Evolutionary conservation across 1,140 invertebrate genomes (phyloP), one percentile per base, ranked within the genome.

Genomic region (Bombus fervidus): DNA sequence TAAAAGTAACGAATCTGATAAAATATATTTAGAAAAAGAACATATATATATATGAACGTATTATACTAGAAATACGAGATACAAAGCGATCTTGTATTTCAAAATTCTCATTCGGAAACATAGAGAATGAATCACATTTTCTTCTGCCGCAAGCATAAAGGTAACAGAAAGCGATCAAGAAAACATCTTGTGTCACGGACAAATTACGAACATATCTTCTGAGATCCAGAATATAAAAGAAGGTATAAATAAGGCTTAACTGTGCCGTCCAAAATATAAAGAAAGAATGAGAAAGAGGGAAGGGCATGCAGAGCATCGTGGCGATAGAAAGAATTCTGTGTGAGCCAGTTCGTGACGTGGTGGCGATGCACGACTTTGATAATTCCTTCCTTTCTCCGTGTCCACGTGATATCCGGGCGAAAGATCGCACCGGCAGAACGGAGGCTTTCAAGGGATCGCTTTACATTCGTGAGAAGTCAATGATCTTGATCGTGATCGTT

Each of bases 401-500:
- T 90, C 88, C 76, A 83, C 71, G 84, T 85, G 90, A 91, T 91
- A 91, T 91, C 90, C 90, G 89, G 86, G 64, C 77, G 84, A 86
- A 88, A 82, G 89, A 91, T 91, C 89, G 85, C 77, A 83, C 81
- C 69, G 71, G 28, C 77, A 41, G 81, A 53, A 87, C 83, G 82
- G 82, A 34, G 74, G 80, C 78, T 82, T 86, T 87, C 77, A 64
- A 83, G 75, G 84, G 83, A 90, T 92, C 90, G 91, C 89, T 89
- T 93, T 93, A 93, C 92, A 90, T 93, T 92, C 91, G 89, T 87
- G 90, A 89, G 90, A 88, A 92, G 92, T 93, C 92, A 91, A 92
- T 92, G 92, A 94, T 93, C 93, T 91, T 92, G 92, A 93, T 93
- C 93, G 91, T 90, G 92, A 93, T 93, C 89, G 87, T 84, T 73